Conservation (phyloP, 2,888 invertebrate species). For the Drosophila pullipes region DNA sequence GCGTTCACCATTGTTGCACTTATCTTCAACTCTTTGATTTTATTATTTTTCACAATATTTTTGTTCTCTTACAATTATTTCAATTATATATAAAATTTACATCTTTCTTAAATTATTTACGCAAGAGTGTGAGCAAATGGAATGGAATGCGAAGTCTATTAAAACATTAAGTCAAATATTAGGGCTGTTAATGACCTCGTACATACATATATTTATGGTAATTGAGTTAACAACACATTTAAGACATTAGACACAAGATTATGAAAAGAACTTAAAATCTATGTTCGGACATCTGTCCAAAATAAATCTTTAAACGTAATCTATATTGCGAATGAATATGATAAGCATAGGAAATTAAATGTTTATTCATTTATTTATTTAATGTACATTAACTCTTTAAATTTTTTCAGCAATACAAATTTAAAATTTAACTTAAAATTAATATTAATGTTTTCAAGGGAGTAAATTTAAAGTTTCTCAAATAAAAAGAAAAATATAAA, state of each 20-base stretch:
- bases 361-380: background rate
- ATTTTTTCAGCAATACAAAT: background rate
- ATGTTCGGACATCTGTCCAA: constrained; percentile 19
- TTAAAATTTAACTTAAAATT: background rate
- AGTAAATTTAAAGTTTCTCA: background rate
- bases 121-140: background rate
- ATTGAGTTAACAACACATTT: constrained; percentile 24
- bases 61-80: background rate
- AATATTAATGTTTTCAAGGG: no score
- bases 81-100: background rate
- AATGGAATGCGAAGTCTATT: background rate
- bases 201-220: background rate
- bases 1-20: background rate
- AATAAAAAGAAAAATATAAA: background rate
- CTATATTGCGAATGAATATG: constrained; percentile 19
- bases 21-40: background rate
- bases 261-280: background rate
- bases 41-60: background rate
- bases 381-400: no score
- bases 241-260: background rate
- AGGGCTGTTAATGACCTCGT: background rate
- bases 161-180: background rate
- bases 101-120: background rate
- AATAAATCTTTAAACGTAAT: constrained; percentile 1
- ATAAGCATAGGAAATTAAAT: background rate